phyloP scores from a whole-genome alignment of 2,888 invertebrate genomes.

The Xanthia icteritia region DNA sequence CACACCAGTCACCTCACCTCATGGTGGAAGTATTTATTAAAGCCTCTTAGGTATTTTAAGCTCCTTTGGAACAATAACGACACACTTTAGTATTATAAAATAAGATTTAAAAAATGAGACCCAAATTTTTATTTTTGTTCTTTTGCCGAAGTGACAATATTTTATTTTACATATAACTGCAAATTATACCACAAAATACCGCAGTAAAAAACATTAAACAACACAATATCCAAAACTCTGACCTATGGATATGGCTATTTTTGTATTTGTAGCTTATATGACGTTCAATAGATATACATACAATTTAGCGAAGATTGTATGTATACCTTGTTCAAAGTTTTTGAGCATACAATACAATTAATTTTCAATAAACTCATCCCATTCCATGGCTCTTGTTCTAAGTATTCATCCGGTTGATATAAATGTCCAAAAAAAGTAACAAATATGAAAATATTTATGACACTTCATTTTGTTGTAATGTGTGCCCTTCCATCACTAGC shows the following conservation, averaged over 20 bases:
- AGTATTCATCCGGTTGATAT: constrained; percentile 35
- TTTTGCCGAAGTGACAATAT: background rate
- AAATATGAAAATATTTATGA: constrained; percentile 64
- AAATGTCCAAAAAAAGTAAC: constrained; percentile 48
- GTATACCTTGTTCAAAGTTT: constrained; percentile 26
- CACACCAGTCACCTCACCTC: constrained; percentile 59
- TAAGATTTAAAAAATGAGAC: background rate
- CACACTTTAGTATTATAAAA: background rate
- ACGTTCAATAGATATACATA: background rate
- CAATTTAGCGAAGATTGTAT: too few relatives aligned
- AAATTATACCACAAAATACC: background rate
- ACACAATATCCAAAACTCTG: background rate
- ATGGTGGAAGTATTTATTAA: background rate
- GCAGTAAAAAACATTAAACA: constrained; percentile 6
- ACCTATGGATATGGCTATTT: background rate
- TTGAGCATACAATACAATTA: constrained; percentile 35
- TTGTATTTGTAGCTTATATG: constrained; percentile 11
- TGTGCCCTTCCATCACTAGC: constrained; percentile 66
- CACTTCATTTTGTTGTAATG: constrained; percentile 60
- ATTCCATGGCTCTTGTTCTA: constrained; percentile 25
- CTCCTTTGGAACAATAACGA: background rate
- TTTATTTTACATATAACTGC: constrained; percentile 15
- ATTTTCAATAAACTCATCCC: constrained; percentile 11
- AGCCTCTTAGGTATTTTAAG: background rate
- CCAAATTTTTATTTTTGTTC: background rate